Conservation (phyloP, 2,797 vertebrate species). For the Eutrigla gurnardus region DNA sequence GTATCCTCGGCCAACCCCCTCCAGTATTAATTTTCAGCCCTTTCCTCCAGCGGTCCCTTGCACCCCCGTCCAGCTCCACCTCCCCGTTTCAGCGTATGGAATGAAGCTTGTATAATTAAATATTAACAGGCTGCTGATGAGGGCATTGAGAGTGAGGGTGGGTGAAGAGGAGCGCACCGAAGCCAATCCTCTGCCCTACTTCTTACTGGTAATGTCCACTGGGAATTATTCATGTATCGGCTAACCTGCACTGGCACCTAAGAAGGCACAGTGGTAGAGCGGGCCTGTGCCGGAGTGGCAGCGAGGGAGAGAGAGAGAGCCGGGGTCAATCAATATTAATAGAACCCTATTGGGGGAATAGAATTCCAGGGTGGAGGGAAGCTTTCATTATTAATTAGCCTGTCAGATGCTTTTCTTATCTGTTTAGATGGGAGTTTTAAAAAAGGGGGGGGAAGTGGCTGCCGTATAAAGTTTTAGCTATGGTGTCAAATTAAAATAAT, state of each 20-base stretch:
- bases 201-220: slow-evolving; percentile 76
- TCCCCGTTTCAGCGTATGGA: slow-evolving; percentile 70
- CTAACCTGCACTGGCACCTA: slow-evolving; percentile 79
- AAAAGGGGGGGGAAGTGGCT: slow-evolving; percentile 50
- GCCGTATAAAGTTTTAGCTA: slow-evolving; percentile 36
- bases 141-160: slow-evolving; percentile 72
- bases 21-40: slow-evolving; percentile 58
- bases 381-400: slow-evolving; percentile 79
- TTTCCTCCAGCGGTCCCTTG: slow-evolving; percentile 45
- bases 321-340: slow-evolving; percentile 78
- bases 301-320: slow-evolving; percentile 57
- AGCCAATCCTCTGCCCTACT: slow-evolving; percentile 79
- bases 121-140: slow-evolving; percentile 84
- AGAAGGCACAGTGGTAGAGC: slow-evolving; percentile 57
- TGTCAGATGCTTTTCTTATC: slow-evolving; percentile 70
- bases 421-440: slow-evolving; percentile 60
- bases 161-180: slow-evolving; percentile 64
- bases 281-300: slow-evolving; percentile 68
- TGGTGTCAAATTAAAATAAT: slow-evolving; percentile 37
- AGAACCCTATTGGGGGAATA: slow-evolving; percentile 67
- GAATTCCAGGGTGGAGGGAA: slow-evolving; percentile 62
- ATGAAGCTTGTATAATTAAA: slow-evolving; percentile 83
- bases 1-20: slow-evolving; percentile 38
- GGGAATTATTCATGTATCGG: slow-evolving; percentile 79
- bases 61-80: slow-evolving; percentile 54